Conservation (phyloP, 2,797 vertebrate genomes). For the Bovichtus variegatus region DNA sequence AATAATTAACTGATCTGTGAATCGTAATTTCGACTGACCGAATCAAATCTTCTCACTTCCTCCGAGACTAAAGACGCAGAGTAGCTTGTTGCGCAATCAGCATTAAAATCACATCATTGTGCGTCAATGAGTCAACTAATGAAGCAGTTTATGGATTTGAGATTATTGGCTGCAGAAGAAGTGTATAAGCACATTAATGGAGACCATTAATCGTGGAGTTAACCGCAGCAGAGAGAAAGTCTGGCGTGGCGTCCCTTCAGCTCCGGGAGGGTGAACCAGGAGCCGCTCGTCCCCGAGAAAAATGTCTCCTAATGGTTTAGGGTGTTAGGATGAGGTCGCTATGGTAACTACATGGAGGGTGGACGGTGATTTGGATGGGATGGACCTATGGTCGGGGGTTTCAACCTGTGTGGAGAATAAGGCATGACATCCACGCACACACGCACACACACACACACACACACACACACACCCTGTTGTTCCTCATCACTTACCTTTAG, state of each 20-base stretch:
- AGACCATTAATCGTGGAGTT: conserved; percentile 77
- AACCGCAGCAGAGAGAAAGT: conserved; percentile 58
- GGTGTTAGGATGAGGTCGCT: conserved; percentile 44
- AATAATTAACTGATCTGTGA: background rate
- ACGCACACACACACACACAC: background rate
- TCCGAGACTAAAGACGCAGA: conserved; percentile 79
- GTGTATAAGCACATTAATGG: conserved; percentile 78
- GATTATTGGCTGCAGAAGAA: conserved; percentile 70
- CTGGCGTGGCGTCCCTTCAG: conserved; percentile 5
- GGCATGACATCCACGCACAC: conserved; percentile 1
- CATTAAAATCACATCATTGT: conserved; percentile 48
- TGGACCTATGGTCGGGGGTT: conserved; percentile 11
- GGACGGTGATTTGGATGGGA: conserved; percentile 22
- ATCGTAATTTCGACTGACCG: background rate
- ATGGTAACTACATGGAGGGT: conserved; percentile 33
- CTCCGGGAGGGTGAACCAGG: conserved; percentile 5
- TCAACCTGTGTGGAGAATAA: conserved; percentile 32
- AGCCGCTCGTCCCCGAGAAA: background rate
- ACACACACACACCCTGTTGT: conserved; percentile 3
- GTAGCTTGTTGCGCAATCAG: conserved; percentile 52
- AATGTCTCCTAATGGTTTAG: conserved; percentile 26
- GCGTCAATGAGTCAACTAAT: conserved; percentile 54
- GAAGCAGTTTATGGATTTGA: conserved; percentile 62
- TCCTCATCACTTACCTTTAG: conserved; percentile 74
- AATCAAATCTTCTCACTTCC: no score